phyloP scores from a whole-genome alignment of 2,797 vertebrate genomes.

The Urophycis tenuis region DNA sequence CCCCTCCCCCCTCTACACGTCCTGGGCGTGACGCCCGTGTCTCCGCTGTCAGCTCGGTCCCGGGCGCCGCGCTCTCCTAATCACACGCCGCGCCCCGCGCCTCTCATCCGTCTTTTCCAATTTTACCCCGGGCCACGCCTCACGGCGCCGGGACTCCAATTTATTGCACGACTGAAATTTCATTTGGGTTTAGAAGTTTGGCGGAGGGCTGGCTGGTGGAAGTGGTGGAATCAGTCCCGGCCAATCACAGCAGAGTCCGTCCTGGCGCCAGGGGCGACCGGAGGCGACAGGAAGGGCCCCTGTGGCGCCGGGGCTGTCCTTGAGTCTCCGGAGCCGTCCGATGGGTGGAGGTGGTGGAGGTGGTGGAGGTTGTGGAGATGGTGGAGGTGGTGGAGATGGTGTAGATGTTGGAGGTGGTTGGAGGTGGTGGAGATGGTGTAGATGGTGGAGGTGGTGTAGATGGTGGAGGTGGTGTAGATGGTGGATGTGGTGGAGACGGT shows the following conservation, averaged over 20 bases:
- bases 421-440: too few relatives aligned
- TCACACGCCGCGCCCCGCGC: neutral
- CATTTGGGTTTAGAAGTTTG: constrained; percentile 6
- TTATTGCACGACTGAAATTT: constrained; percentile 21
- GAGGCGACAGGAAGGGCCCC: neutral
- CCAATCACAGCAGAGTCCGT: neutral
- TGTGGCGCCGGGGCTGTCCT: neutral
- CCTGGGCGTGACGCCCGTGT: neutral
- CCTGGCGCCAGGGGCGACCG: neutral
- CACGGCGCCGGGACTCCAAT: neutral
- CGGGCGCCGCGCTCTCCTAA: neutral
- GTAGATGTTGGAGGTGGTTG: too few relatives aligned
- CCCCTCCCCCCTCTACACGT: neutral
- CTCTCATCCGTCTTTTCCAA: constrained; percentile 9
- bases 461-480: too few relatives aligned
- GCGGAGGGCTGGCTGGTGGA: neutral
- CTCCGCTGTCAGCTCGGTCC: neutral
- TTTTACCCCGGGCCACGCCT: neutral
- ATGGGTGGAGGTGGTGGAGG: neutral
- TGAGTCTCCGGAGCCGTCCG: neutral
- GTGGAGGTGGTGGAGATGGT: too few relatives aligned
- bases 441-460: too few relatives aligned
- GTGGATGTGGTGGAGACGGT: too few relatives aligned
- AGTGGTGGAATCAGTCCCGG: neutral
- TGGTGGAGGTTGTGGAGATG: too few relatives aligned